These are phyloP conservation scores for Leucozona laternaria DNA, from an alignment of 2,888 invertebrate genomes.

Conservation along the genomic window DNA sequence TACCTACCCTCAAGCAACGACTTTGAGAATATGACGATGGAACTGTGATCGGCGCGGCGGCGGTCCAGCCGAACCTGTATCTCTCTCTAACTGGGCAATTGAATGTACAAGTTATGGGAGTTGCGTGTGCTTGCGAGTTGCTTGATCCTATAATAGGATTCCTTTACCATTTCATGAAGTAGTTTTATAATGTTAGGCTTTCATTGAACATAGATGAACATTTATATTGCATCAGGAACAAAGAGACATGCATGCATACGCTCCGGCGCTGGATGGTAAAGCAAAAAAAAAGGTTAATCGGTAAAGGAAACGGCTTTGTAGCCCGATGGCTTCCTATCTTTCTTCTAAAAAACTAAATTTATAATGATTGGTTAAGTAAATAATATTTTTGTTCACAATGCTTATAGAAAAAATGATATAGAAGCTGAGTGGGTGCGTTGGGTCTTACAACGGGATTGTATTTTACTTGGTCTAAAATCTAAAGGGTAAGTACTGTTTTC, in stretches of 20 bases:
- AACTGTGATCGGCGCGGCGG: background rate
- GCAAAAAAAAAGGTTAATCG: constrained; percentile 12
- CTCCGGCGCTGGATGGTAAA: background rate
- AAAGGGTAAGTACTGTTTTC: too few relatives aligned
- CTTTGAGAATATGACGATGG: background rate
- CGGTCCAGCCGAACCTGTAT: constrained; percentile 5
- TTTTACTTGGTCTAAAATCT: too few relatives aligned
- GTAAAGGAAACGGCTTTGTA: constrained; percentile 12
- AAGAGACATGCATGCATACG: background rate
- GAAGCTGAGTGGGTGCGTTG: background rate
- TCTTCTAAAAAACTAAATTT: background rate
- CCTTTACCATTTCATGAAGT: constrained; percentile 36
- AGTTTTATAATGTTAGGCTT: constrained; percentile 27
- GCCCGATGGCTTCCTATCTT: background rate
- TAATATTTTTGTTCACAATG: background rate
- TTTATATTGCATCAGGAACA: background rate
- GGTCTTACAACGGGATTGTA: background rate
- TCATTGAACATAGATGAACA: background rate
- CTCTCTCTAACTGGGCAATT: constrained; percentile 30
- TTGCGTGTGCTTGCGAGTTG: constrained; percentile 47
- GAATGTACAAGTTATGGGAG: constrained; percentile 21
- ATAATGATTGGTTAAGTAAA: constrained; percentile 7
- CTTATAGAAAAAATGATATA: background rate
- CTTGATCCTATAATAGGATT: constrained; percentile 54
- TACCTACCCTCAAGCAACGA: background rate